Evolutionary conservation across 2,113 vertebrate species (phyloP).

Genomic region (Xiphorhynchus elegans): DNA sequence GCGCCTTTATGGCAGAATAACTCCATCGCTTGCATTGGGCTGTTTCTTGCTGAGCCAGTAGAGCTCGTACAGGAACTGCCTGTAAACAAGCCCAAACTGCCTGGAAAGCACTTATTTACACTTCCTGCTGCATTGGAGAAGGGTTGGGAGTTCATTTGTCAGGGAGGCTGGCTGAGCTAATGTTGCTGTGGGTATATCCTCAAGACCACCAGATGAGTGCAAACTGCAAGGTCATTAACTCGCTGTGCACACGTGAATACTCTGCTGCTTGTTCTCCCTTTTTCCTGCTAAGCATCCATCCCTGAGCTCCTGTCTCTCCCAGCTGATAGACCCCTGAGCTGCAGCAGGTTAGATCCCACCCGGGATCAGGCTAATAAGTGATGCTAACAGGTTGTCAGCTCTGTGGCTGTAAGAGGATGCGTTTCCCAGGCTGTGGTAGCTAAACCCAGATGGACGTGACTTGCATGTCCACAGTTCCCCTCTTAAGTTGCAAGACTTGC

Average conservation of each 20-base stretch:
- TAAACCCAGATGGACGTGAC: slow-evolving; percentile 6
- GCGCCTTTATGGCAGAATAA: not conserved
- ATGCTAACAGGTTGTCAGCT: slow-evolving; percentile 45
- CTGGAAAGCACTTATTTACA: slow-evolving; percentile 5
- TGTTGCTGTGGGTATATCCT: not conserved
- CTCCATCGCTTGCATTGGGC: not conserved
- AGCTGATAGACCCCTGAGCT: not conserved
- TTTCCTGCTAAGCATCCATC: not conserved
- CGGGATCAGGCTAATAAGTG: not conserved
- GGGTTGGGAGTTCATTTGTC: not conserved
- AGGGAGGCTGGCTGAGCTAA: not conserved
- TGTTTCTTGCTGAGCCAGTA: slow-evolving; percentile 31
- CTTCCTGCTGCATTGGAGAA: not conserved
- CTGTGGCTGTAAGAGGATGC: not conserved
- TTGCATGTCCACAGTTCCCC: not conserved
- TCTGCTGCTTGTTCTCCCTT: not conserved
- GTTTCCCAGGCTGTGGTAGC: not conserved
- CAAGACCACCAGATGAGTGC: not conserved
- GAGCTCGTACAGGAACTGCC: not conserved
- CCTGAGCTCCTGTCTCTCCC: not conserved
- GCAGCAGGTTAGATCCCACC: not conserved
- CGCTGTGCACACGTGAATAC: not conserved
- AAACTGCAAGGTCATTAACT: not conserved
- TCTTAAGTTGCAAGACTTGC: not conserved
- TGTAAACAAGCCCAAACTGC: slow-evolving; percentile 11